phyloP scores from a whole-genome alignment of 2,797 vertebrate species.

The Gambusia yucatana region DNA sequence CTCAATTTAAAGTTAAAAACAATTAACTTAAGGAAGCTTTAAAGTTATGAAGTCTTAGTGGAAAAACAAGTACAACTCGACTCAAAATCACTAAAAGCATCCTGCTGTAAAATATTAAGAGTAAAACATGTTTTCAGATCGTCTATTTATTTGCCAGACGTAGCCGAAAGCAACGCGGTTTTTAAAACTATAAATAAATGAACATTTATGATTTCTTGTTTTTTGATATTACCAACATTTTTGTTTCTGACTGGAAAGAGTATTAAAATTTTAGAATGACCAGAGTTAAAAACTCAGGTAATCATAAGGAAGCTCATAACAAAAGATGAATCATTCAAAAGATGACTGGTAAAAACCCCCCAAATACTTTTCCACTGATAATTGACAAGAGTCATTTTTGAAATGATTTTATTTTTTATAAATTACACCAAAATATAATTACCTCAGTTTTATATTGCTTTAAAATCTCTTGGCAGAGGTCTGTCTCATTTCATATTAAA shows the following conservation, averaged over 20 bases:
- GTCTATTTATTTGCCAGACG: no score
- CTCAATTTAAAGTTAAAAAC: no score
- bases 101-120: no score
- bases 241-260: not conserved
- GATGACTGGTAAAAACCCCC: not conserved
- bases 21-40: no score
- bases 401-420: not conserved
- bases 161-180: no score
- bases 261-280: not conserved
- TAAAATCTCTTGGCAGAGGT: not conserved
- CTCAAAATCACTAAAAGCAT: no score
- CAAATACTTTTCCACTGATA: not conserved
- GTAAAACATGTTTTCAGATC: no score
- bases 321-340: no score
- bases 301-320: not conserved
- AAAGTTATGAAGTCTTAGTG: no score
- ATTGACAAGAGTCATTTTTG: not conserved
- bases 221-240: not conserved
- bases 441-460: not conserved
- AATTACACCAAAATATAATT: not conserved
- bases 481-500: not conserved
- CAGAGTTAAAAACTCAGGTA: not conserved
- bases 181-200: no score
- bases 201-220: no score
- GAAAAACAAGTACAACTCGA: no score